A percentile compares a stretch with the other conserved stretches of the same genome.
Conservation (phyloP, 2,888 invertebrate species). For the Clivina fossor region DNA sequence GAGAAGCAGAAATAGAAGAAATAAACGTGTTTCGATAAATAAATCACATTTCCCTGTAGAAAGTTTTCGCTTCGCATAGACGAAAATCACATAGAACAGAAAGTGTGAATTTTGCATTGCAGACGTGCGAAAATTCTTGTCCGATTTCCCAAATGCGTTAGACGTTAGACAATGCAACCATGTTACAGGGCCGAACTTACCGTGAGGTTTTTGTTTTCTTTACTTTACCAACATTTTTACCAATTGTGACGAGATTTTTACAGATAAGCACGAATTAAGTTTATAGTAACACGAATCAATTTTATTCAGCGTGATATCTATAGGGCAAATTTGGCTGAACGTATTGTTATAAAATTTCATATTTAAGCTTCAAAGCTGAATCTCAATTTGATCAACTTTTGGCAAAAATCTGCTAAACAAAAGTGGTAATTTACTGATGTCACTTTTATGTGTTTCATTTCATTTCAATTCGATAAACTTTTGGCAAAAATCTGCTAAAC, state of each 20-base stretch:
- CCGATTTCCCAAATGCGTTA: conserved; percentile 5
- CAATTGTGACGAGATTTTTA: no score
- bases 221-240: neutral
- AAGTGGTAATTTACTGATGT: no score
- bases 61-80: neutral
- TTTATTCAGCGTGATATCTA: neutral
- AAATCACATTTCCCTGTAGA: conserved; percentile 4
- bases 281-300: no score
- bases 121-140: neutral
- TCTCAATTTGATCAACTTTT: neutral
- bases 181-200: conserved; percentile 1
- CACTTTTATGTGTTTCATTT: no score
- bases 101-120: conserved; percentile 14
- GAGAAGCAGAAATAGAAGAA: neutral
- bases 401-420: no score
- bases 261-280: no score
- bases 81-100: neutral
- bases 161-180: neutral
- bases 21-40: conserved; percentile 3
- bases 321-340: neutral
- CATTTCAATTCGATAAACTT: no score
- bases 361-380: neutral
- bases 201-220: neutral
- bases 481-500: no score
- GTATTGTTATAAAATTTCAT: no score